Conservation (phyloP, 2,113 vertebrate species). For the Taxidea taxus region DNA sequence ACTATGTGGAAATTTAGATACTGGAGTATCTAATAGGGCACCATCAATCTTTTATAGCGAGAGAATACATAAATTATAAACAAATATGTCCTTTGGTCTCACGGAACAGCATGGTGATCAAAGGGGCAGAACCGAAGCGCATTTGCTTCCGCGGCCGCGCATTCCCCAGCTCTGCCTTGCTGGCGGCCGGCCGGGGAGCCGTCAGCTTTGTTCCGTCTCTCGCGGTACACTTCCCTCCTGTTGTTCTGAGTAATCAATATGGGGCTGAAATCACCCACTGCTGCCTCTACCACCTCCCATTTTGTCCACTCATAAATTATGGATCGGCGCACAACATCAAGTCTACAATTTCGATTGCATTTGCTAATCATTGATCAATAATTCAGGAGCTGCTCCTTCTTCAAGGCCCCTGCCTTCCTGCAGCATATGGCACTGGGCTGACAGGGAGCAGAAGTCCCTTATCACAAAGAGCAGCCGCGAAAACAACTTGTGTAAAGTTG, state of each 20-base stretch:
- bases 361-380: conserved; percentile 99
- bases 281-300: conserved; percentile 94
- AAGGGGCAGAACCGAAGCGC: conserved; percentile 85
- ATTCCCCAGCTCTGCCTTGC: conserved; percentile 76
- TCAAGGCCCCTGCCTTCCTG: conserved; percentile 91
- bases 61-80: conserved; percentile 88
- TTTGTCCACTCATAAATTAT: conserved; percentile 99
- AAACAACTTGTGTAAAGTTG: conserved; percentile 86
- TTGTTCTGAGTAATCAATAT: conserved; percentile 98
- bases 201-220: conserved; percentile 89
- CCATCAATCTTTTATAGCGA: conserved; percentile 86
- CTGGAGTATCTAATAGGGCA: conserved; percentile 75
- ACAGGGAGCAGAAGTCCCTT: conserved; percentile 85
- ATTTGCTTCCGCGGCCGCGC: conserved; percentile 79
- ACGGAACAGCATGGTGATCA: conserved; percentile 84
- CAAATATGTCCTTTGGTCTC: conserved; percentile 86
- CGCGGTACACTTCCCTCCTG: conserved; percentile 95
- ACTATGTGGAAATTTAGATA: conserved; percentile 82
- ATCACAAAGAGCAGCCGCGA: conserved; percentile 81
- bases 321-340: conserved; percentile 92
- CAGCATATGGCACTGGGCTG: conserved; percentile 92
- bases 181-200: conserved; percentile 85
- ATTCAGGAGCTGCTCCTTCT: conserved; percentile 93
- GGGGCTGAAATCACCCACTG: conserved; percentile 95
- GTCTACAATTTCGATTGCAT: conserved; percentile 98